Evolutionary conservation across 2,113 vertebrate species (phyloP).

Genomic region (Perca flavescens): DNA sequence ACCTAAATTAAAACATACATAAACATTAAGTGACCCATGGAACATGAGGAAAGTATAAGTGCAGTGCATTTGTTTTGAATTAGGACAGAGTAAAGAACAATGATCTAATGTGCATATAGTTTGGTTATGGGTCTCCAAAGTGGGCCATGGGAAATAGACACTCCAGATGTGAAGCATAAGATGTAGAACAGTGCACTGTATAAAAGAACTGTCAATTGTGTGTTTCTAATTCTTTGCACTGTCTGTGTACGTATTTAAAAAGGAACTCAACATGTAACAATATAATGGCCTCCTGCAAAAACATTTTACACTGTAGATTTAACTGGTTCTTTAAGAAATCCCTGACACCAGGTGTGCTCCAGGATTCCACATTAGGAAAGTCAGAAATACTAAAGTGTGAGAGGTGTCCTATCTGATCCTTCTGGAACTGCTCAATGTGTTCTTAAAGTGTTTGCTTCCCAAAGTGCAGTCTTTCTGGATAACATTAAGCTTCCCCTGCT

Average conservation of each 20-base stretch:
- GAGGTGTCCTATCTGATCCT: constrained; percentile 29
- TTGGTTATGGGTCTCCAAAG: constrained; percentile 49
- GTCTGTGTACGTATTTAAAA: background rate
- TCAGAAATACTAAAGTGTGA: constrained; percentile 15
- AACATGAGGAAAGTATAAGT: constrained; percentile 32
- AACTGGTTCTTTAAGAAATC: background rate
- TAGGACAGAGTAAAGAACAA: constrained; percentile 59
- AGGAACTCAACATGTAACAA: constrained; percentile 12
- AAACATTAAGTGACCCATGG: constrained; percentile 58
- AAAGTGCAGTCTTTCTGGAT: constrained; percentile 52
- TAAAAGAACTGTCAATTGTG: constrained; percentile 23
- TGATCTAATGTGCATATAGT: constrained; percentile 58
- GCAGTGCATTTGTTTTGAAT: constrained; percentile 68
- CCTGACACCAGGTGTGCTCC: constrained; percentile 7
- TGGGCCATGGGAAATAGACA: constrained; percentile 51
- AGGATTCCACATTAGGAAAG: background rate
- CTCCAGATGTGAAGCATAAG: constrained; percentile 55
- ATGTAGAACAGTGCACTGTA: constrained; percentile 18
- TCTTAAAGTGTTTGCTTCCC: constrained; percentile 36
- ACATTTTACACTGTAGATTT: background rate
- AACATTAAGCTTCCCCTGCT: constrained; percentile 52
- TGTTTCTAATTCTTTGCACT: constrained; percentile 14
- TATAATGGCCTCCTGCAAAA: background rate
- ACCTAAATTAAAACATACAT: constrained; percentile 61
- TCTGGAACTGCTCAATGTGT: constrained; percentile 38